Evolutionary conservation across 2,113 vertebrate genomes (phyloP).

Genomic region (Amphilophus citrinellus): DNA sequence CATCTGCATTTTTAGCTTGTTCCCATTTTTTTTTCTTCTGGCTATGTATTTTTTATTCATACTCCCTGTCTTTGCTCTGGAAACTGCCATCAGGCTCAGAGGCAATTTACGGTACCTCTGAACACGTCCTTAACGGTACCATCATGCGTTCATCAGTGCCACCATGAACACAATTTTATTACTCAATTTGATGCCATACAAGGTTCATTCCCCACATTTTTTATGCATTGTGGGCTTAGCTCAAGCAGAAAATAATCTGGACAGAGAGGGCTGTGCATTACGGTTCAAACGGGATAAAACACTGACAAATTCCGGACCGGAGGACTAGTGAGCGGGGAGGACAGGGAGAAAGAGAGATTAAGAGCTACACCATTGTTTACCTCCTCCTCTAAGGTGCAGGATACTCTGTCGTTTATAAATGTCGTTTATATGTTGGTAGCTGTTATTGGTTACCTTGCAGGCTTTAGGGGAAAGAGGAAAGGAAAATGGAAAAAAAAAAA

Average conservation of each 20-base stretch:
- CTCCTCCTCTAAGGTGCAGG: constrained; percentile 73
- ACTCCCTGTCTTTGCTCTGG: constrained; percentile 39
- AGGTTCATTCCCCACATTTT: constrained; percentile 71
- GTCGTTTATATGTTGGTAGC: constrained; percentile 43
- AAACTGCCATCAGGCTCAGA: constrained; percentile 53
- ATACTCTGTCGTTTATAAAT: constrained; percentile 78
- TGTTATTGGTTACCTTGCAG: constrained; percentile 77
- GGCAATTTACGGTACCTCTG: constrained; percentile 60
- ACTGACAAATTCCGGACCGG: constrained; percentile 58
- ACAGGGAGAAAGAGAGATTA: constrained; percentile 73
- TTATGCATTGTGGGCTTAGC: constrained; percentile 68
- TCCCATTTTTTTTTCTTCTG: constrained; percentile 4
- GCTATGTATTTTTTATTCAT: constrained; percentile 42
- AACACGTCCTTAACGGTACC: constrained; percentile 68
- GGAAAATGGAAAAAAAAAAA: constrained; percentile 48
- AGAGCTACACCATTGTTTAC: constrained; percentile 76
- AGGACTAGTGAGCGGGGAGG: constrained; percentile 57
- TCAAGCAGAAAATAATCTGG: constrained; percentile 71
- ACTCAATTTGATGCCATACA: constrained; percentile 73
- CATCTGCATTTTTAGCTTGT: constrained; percentile 24
- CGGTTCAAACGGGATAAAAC: constrained; percentile 62
- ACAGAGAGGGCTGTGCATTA: constrained; percentile 49
- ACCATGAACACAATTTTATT: constrained; percentile 62
- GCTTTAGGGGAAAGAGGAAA: constrained; percentile 59
- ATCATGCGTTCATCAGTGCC: constrained; percentile 67